phyloP scores from a whole-genome alignment of 2,113 vertebrate genomes.

The Anolis sagrei region DNA sequence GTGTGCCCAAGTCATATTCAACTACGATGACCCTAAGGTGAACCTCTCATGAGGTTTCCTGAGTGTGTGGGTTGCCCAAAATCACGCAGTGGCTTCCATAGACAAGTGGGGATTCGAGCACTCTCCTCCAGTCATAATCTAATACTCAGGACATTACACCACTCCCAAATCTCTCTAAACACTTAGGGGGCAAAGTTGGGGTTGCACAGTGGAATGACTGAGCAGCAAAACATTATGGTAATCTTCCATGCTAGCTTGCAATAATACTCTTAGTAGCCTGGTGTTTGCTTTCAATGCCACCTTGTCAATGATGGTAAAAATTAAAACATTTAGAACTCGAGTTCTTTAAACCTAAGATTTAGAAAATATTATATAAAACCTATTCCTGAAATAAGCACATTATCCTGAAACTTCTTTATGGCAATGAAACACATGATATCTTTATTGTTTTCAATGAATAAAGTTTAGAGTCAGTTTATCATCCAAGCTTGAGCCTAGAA shows the following conservation, averaged over 20 bases:
- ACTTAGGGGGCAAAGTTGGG: not conserved
- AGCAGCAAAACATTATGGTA: not conserved
- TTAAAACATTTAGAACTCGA: not conserved
- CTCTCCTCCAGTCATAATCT: too few relatives aligned
- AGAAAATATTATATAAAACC: not conserved
- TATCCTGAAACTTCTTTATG: not conserved
- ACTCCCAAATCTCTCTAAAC: too few relatives aligned
- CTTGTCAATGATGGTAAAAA: rapidly evolving
- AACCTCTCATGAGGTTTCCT: too few relatives aligned
- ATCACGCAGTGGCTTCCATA: too few relatives aligned
- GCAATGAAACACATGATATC: not conserved
- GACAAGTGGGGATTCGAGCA: too few relatives aligned
- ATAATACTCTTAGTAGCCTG: not conserved
- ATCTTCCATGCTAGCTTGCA: not conserved
- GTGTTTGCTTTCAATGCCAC: not conserved
- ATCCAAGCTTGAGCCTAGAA: not conserved
- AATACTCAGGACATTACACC: too few relatives aligned
- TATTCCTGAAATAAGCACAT: not conserved
- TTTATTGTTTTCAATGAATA: not conserved
- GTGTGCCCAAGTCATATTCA: too few relatives aligned
- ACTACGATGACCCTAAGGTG: too few relatives aligned
- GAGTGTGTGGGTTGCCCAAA: too few relatives aligned
- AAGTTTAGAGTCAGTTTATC: not conserved
- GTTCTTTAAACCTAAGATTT: not conserved
- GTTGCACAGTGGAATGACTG: not conserved